Evolutionary conservation across 1,140 invertebrate genomes (phyloP), one percentile per base, ranked within the genome.

Genomic region (Parapsyche elsis): DNA sequence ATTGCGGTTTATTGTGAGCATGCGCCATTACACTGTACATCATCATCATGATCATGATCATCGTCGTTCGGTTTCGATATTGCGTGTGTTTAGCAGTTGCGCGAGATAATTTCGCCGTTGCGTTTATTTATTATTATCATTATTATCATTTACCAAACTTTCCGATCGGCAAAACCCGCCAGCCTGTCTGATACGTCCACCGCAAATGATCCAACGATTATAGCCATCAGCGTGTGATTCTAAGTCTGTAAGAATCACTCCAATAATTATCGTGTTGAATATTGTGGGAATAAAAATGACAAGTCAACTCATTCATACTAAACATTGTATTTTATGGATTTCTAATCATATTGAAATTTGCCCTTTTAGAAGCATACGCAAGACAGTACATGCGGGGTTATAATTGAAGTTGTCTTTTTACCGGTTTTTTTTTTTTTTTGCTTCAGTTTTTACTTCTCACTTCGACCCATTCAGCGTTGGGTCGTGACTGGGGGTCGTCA

Each of bases 401-500:
- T 38, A 38, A 38, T 38, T 38, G 49, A 53, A 16, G 49, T 14
- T 16, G 49, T 53, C 49, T 16, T 53, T 53, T 38, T 38, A 4
- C 2, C 49, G 49, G 45, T 7, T 64, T 64, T 16, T 23, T 64
- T 23, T 24, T 64, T 5, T 64, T 64, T 64, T 16, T 64, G 21
- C 59, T 16, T 23, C 16, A 19, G 44, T 49, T 30, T 75, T 59
- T 77, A 12, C 30, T 77, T 59, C 21, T 7, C 23, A 24, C 71
- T 10, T 76, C 26, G 74, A 38, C 7, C 74, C 74, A 76, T 57
- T 76, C 38, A 38, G 23, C 9, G 24, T 2, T 30, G 21, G 49
- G 24, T 77, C 75, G 75, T 77, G 75, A 77, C 73, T 49, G 73
- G 49, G 73, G 73, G 73, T 46, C 73, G 44, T 75, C 73, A 75